These are phyloP conservation scores for Melanargia galathea DNA, from an alignment of 2,888 invertebrate species.

Conservation along the genomic window DNA sequence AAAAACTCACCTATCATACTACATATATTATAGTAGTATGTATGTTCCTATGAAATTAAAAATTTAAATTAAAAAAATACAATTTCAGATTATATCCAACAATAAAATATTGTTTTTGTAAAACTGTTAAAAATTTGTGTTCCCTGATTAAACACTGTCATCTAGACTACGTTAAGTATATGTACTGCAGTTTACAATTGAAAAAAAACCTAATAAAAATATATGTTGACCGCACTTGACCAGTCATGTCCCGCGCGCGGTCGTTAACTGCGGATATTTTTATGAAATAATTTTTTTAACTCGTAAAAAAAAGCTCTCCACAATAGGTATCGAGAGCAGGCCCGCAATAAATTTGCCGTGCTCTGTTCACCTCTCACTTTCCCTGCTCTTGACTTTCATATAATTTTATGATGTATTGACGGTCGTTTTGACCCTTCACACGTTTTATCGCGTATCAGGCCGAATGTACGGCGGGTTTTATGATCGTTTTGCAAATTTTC, in stretches of 20 bases:
- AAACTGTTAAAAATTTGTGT: too few relatives aligned
- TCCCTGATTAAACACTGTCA: too few relatives aligned
- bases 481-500: conserved; percentile 55
- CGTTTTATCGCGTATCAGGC: conserved; percentile 70
- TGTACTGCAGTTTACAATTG: too few relatives aligned
- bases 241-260: conserved; percentile 43
- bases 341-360: conserved; percentile 74
- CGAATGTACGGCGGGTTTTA: conserved; percentile 42
- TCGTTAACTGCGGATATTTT: conserved; percentile 52
- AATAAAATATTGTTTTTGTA: too few relatives aligned
- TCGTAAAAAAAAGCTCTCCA: conserved; percentile 67
- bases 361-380: conserved; percentile 75
- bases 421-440: conserved; percentile 78
- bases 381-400: conserved; percentile 80
- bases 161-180: too few relatives aligned
- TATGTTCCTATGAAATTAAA: too few relatives aligned
- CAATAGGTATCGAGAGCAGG: conserved; percentile 79
- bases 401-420: conserved; percentile 81
- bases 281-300: conserved; percentile 64
- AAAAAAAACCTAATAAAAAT: background rate
- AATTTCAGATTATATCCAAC: too few relatives aligned
- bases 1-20: too few relatives aligned
- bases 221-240: conserved; percentile 38
- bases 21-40: too few relatives aligned
- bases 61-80: too few relatives aligned